A percentile compares a stretch with the other conserved stretches of the same genome.
Conservation (phyloP, 2,797 vertebrate genomes). For the Coregonus sp. region DNA sequence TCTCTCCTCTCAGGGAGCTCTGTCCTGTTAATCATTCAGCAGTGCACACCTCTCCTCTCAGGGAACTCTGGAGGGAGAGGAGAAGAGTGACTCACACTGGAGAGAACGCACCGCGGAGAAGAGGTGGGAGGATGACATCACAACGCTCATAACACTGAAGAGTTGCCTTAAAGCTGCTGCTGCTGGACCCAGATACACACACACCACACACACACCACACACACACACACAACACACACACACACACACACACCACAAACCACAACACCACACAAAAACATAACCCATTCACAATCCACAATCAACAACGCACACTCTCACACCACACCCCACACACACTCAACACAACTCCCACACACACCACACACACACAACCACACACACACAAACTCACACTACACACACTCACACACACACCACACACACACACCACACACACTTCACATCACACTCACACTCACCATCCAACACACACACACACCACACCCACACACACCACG, state of each 20-base stretch:
- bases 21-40: neutral
- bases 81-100: constrained; percentile 5
- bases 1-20: neutral
- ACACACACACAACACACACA: neutral
- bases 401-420: neutral
- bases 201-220: neutral
- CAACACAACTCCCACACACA: neutral
- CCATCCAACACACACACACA: neutral
- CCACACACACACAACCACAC: neutral
- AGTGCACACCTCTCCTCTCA: neutral
- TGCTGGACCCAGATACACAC: neutral
- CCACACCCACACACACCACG: neutral
- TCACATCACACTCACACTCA: too few species aligned
- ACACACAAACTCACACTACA: neutral
- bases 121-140: constrained; percentile 20
- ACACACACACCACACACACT: neutral
- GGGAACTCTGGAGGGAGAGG: neutral
- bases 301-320: too few species aligned
- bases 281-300: too few species aligned
- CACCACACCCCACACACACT: neutral
- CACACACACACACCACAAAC: neutral
- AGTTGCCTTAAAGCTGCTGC: neutral
- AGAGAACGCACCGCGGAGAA: constrained; percentile 5
- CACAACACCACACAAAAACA: too few species aligned
- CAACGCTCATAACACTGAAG: constrained; percentile 1